These are phyloP conservation scores for Tolmerus cingulatus DNA, from an alignment of 2,888 invertebrate genomes.

Conservation along the genomic window DNA sequence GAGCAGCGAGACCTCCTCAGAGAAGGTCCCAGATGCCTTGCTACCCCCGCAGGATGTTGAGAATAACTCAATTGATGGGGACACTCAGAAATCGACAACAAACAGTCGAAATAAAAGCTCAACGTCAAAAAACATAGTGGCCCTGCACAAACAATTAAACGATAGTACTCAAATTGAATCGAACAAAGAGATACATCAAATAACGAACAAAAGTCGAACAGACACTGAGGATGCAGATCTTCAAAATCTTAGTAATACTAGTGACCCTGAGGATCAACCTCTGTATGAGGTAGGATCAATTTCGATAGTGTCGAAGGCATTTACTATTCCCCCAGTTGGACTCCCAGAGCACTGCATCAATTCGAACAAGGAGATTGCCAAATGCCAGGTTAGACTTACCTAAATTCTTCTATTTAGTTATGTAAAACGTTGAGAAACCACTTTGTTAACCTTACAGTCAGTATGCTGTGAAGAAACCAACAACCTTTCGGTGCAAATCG, in stretches of 20 bases:
- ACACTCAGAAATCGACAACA: background rate
- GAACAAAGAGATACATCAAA: constrained; percentile 55
- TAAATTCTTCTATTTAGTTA: background rate
- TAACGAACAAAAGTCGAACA: constrained; percentile 54
- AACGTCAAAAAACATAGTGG: background rate
- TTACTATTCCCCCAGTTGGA: constrained; percentile 62
- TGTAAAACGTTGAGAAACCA: background rate
- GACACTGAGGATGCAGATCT: constrained; percentile 55
- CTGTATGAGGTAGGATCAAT: constrained; percentile 40
- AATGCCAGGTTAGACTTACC: constrained; percentile 65
- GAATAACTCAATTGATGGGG: constrained; percentile 60
- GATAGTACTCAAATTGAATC: constrained; percentile 47
- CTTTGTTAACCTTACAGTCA: constrained; percentile 52
- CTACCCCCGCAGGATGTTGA: constrained; percentile 59
- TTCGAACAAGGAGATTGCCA: constrained; percentile 60
- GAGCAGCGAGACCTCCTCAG: constrained; percentile 56
- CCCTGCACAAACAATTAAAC: constrained; percentile 51
- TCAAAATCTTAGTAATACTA: constrained; percentile 56
- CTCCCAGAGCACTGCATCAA: constrained; percentile 62
- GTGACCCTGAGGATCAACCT: constrained; percentile 13
- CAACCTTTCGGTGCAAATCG: constrained; percentile 51
- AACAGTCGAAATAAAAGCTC: background rate
- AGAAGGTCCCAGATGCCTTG: constrained; percentile 53
- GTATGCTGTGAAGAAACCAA: constrained; percentile 58
- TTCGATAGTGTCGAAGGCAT: constrained; percentile 55